A percentile compares a stretch with the other conserved stretches of the same genome.
Evolutionary conservation across 2,113 vertebrate species (phyloP).

Genomic region (Anguilla rostrata): DNA sequence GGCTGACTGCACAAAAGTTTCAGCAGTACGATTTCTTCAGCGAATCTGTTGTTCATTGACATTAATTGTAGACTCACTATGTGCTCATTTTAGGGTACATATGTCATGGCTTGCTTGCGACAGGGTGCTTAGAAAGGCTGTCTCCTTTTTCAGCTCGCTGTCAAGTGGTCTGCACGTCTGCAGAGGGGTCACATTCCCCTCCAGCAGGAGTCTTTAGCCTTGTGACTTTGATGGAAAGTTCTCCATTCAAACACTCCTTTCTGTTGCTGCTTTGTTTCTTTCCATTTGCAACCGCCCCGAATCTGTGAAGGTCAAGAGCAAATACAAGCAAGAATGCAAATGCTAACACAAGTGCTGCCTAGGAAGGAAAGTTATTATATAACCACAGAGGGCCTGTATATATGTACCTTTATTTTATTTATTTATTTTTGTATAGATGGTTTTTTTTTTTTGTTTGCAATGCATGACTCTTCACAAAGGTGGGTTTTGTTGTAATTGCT

Average conservation of each 20-base stretch:
- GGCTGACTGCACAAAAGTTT: neutral
- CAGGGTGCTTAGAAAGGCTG: constrained; percentile 5
- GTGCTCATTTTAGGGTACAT: constrained; percentile 10
- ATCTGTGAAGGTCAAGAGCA: constrained; percentile 30
- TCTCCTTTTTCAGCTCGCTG: constrained; percentile 10
- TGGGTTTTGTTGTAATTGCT: neutral
- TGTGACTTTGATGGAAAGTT: constrained; percentile 11
- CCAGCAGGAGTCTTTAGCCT: constrained; percentile 14
- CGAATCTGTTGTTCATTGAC: constrained; percentile 1
- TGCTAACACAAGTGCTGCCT: neutral
- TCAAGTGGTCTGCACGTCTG: constrained; percentile 13
- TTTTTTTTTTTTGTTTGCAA: neutral
- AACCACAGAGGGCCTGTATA: neutral
- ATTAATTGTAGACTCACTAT: neutral
- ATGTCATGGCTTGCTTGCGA: constrained; percentile 9
- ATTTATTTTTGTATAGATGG: neutral
- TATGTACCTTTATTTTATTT: neutral
- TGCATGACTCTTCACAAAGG: neutral
- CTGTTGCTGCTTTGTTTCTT: constrained; percentile 20
- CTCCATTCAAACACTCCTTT: constrained; percentile 22
- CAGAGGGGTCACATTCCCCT: constrained; percentile 25
- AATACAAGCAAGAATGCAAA: constrained; percentile 28
- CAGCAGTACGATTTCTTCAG: neutral
- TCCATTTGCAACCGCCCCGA: constrained; percentile 17
- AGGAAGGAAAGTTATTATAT: constrained; percentile 17